Conservation (phyloP, 1,140 invertebrate species). For the Armadillidium nasatum region DNA sequence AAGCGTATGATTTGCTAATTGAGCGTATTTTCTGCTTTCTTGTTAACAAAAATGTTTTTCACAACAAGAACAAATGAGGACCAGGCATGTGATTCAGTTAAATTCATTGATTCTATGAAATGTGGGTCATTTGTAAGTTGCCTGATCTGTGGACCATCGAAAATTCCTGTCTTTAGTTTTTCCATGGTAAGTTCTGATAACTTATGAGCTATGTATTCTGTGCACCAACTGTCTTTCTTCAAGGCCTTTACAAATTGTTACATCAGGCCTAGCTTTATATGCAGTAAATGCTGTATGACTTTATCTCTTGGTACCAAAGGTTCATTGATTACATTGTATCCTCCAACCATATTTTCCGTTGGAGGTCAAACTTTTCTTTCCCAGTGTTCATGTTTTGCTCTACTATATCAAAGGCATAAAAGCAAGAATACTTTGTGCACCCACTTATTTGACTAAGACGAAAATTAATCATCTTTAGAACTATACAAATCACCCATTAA, state of each 20-base stretch:
- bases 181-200: conserved; percentile 5
- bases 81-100: conserved; percentile 4
- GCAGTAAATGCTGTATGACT: not conserved
- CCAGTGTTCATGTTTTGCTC: too few relatives aligned
- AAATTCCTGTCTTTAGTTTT: not conserved
- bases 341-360: too few relatives aligned
- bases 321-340: too few relatives aligned
- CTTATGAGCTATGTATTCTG: too few relatives aligned
- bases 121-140: conserved; percentile 17
- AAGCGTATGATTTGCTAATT: not conserved
- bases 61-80: conserved; percentile 13
- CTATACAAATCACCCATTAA: too few relatives aligned
- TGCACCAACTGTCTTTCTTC: not conserved
- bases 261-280: conserved; percentile 10
- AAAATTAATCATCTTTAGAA: too few relatives aligned
- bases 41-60: conserved; percentile 23
- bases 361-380: too few relatives aligned
- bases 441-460: too few relatives aligned
- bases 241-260: conserved; percentile 1
- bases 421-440: too few relatives aligned
- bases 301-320: too few relatives aligned
- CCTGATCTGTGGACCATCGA: conserved; percentile 11
- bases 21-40: not conserved
- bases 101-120: conserved; percentile 14
- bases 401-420: too few relatives aligned